These are phyloP conservation scores for Pollimyrus isidori DNA, from an alignment of 2,113 vertebrate genomes.

Conservation along the genomic window DNA sequence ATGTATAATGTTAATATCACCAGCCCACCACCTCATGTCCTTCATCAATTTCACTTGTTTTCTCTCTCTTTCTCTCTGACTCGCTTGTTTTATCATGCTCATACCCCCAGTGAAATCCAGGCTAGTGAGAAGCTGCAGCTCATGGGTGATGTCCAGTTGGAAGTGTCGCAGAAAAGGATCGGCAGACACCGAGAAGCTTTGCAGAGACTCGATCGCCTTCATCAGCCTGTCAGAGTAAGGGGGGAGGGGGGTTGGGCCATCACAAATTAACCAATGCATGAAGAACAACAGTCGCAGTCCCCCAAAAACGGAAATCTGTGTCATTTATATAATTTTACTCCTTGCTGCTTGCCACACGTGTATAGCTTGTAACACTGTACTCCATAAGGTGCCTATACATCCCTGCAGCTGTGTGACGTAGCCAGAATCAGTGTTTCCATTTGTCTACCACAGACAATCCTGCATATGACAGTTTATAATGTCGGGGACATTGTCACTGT, in stretches of 20 bases:
- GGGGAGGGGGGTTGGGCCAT: neutral
- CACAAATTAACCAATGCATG: neutral
- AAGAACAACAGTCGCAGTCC: neutral
- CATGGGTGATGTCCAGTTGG: slow-evolving; percentile 79
- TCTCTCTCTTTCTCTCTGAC: neutral
- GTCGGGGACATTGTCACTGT: neutral
- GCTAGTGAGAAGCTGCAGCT: slow-evolving; percentile 81
- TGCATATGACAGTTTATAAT: neutral
- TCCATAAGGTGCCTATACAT: neutral
- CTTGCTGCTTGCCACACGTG: neutral
- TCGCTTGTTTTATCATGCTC: neutral
- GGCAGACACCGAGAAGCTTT: slow-evolving; percentile 74
- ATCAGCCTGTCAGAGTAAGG: slow-evolving; percentile 59
- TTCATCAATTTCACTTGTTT: neutral
- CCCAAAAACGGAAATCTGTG: neutral
- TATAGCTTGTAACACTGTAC: neutral
- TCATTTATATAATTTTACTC: neutral
- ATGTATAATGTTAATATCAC: neutral
- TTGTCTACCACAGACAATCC: neutral
- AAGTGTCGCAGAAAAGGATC: slow-evolving; percentile 79
- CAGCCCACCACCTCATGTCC: neutral
- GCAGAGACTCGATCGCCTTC: slow-evolving; percentile 79
- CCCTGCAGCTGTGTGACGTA: neutral
- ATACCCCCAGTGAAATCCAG: slow-evolving; percentile 86
- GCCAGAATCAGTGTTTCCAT: neutral